Conservation (phyloP, 2,888 invertebrate species). For the Pardosa pseudoannulata region DNA sequence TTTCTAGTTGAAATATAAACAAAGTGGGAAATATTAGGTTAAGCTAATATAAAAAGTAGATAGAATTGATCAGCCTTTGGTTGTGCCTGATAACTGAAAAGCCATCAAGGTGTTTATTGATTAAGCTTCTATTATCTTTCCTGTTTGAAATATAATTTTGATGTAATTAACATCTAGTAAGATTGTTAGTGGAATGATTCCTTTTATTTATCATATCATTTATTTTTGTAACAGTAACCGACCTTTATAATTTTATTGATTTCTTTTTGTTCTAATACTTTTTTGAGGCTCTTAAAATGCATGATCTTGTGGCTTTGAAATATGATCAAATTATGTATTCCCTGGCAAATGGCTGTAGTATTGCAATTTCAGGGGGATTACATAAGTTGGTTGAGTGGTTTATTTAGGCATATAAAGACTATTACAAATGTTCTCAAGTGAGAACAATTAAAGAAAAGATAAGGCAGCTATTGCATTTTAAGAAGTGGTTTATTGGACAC, state of each 20-base stretch:
- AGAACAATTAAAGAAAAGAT: slow-evolving; percentile 28
- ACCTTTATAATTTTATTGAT: too few species aligned
- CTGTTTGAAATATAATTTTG: too few species aligned
- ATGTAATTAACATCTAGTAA: too few species aligned
- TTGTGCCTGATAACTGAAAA: background rate
- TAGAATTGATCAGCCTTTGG: background rate
- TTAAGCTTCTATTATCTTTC: too few species aligned
- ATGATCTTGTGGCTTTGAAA: slow-evolving; percentile 7
- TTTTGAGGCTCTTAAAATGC: background rate
- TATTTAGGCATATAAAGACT: background rate
- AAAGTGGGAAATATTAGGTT: background rate
- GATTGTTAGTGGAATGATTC: too few species aligned
- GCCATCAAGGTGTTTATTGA: background rate
- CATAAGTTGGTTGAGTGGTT: background rate
- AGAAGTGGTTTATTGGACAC: slow-evolving; percentile 24
- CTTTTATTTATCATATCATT: too few species aligned
- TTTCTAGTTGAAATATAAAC: background rate
- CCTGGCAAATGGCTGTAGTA: background rate
- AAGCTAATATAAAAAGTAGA: background rate
- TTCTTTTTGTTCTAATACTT: too few species aligned
- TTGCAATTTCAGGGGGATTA: background rate
- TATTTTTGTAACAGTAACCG: too few species aligned
- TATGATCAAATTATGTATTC: slow-evolving; percentile 17
- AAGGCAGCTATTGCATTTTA: slow-evolving; percentile 65
- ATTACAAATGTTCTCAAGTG: slow-evolving; percentile 34